These are phyloP conservation scores for Papilio xuthus DNA, from an alignment of 1,140 invertebrate genomes.

Conservation along the genomic window DNA sequence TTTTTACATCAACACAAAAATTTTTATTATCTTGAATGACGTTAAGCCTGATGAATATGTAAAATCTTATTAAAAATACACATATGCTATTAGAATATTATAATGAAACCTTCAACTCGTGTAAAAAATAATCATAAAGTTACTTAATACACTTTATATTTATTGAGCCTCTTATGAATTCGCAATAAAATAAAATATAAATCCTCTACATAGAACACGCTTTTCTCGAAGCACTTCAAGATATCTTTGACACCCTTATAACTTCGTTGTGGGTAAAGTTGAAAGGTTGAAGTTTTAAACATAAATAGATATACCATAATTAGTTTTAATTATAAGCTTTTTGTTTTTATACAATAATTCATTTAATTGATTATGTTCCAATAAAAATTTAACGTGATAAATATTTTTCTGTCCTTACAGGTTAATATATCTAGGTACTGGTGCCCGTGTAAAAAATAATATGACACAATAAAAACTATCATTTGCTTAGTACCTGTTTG, in stretches of 20 bases:
- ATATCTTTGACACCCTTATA: no score
- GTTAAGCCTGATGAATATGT: slow-evolving; percentile 5
- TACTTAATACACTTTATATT: neutral
- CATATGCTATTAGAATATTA: neutral
- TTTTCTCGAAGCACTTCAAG: no score
- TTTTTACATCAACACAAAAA: neutral
- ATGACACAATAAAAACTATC: neutral
- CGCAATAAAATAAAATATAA: neutral
- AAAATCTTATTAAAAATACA: neutral
- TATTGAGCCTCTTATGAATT: neutral
- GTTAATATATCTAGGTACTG: no score
- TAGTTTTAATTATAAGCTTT: no score
- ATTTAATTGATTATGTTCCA: no score
- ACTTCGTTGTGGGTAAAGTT: no score
- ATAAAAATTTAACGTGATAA: no score
- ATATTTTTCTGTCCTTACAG: no score
- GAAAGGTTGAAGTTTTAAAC: no score
- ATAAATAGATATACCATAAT: no score
- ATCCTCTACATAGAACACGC: neutral
- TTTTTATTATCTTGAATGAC: neutral
- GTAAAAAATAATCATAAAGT: neutral
- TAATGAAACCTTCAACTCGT: neutral
- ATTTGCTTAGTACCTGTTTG: neutral
- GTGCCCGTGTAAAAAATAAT: neutral
- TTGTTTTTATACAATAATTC: no score